Base-by-base conservation (phyloP, 2,113 vertebrate genomes). In the Neofelis nebulosa region DNA sequence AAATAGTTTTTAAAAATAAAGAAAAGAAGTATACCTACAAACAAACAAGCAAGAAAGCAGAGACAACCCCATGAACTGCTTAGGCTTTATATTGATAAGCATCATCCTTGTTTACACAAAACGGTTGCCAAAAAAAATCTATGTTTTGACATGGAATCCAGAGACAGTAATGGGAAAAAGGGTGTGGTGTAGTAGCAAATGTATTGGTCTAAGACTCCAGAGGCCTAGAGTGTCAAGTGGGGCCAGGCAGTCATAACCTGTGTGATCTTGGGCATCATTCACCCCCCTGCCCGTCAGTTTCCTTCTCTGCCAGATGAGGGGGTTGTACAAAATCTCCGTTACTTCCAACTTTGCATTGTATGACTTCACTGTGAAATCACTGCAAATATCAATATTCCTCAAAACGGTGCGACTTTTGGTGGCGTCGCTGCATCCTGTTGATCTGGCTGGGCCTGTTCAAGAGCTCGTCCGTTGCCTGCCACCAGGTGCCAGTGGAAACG, bases 81-180 rank as follows among this genome's bases (percentile, higher is more conserved):
- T 79, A 86, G 12, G 36, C 25, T 87, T 79, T 79, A 57, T 92
- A 65, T 41, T 83, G 52, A 80, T 68, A 90, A 95, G 48, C 21
- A 48, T 57, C 66, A 88, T 61, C 29, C 45, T 73, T 71, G 29
- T 76, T 95, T 84, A 90, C 45, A 84, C 61, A 87, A 87, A 92
- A 80, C 12, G 86, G 23, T 93, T 96, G 91, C 45, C 45, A 81
- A 31, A 66, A 66, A 89, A 88, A 91, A 57, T 66, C 55, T 88
- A 19, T 88, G 61, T 27, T 83, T 55, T 82, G 69, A 45, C 66
- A 83, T 50, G 45, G 55, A 50, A n/a, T 86, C 31, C 55, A 48
- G 79, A 91, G 41, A 89, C 36, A 36, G n/a, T 41, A 85, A 83
- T 8, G 57, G n/a, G 66, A 65, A 19, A 65, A 87, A 55, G 5